Evolutionary conservation across 2,888 invertebrate species (phyloP).

Genomic region (Prenolepis imparis): DNA sequence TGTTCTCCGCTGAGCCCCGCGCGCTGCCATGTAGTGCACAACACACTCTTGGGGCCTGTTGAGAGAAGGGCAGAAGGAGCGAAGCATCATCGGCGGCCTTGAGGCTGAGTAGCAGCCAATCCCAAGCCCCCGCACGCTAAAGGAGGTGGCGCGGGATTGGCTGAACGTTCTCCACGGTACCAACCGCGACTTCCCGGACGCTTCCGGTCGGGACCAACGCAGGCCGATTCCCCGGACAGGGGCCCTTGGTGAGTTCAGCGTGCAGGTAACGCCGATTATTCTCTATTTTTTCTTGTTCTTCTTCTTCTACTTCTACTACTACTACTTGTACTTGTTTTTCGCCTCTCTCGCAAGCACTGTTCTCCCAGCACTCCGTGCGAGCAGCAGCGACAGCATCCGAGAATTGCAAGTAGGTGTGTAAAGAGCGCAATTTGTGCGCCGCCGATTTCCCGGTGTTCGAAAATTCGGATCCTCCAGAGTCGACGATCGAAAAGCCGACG

Average conservation of each 20-base stretch:
- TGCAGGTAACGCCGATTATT: slow-evolving; percentile 69
- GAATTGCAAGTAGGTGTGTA: slow-evolving; percentile 58
- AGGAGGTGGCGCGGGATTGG: slow-evolving; percentile 71
- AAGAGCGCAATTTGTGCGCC: slow-evolving; percentile 55
- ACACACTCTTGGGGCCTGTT: slow-evolving; percentile 81
- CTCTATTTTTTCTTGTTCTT: slow-evolving; percentile 37
- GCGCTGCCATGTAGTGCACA: slow-evolving; percentile 51
- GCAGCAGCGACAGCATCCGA: slow-evolving; percentile 44
- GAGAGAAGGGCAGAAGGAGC: slow-evolving; percentile 81
- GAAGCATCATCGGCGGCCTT: slow-evolving; percentile 76
- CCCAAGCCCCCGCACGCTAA: slow-evolving; percentile 69
- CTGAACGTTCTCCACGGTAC: slow-evolving; percentile 70
- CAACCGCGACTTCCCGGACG: slow-evolving; percentile 66
- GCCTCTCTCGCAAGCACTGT: slow-evolving; percentile 59
- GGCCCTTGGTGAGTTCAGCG: slow-evolving; percentile 65
- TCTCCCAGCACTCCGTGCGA: slow-evolving; percentile 53
- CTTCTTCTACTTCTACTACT: slow-evolving; percentile 26
- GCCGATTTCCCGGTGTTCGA: slow-evolving; percentile 20
- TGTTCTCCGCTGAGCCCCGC: slow-evolving; percentile 45
- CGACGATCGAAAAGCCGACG: slow-evolving; percentile 20
- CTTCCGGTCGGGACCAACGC: slow-evolving; percentile 71
- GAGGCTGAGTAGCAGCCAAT: slow-evolving; percentile 75
- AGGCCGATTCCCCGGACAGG: slow-evolving; percentile 61
- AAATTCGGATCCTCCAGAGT: background rate
- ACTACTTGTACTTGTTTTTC: slow-evolving; percentile 48